These are phyloP conservation scores for Nycticorax nycticorax DNA, from an alignment of 2,113 vertebrate genomes.

Conservation along the genomic window DNA sequence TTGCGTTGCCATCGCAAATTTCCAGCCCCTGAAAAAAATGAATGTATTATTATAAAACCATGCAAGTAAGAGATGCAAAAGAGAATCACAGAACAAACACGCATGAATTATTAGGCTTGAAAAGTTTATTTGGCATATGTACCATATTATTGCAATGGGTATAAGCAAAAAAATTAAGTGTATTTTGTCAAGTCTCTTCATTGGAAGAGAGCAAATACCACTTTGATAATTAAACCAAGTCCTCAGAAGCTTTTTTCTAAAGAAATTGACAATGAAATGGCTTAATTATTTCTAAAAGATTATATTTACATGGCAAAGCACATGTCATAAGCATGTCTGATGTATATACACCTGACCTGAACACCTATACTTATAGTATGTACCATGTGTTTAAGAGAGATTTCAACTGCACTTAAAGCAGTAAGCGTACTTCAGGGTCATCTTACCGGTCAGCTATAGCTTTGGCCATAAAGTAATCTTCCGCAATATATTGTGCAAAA, in stretches of 20 bases:
- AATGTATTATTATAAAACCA: not conserved
- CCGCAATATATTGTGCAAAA: constrained; percentile 97
- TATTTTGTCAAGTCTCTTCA: not conserved
- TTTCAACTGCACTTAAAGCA: not conserved
- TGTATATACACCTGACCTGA: not conserved
- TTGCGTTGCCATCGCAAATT: constrained; percentile 97
- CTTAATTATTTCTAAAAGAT: not conserved
- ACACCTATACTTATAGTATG: not conserved
- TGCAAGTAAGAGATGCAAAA: not conserved
- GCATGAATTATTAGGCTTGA: not conserved
- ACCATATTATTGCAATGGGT: not conserved
- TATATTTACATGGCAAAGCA: not conserved
- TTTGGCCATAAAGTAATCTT: constrained; percentile 99
- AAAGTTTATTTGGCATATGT: not conserved
- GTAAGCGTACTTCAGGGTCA: not conserved
- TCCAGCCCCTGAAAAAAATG: constrained; percentile 90
- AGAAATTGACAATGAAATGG: not conserved
- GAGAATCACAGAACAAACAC: not conserved
- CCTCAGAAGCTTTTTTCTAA: not conserved
- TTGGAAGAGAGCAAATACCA: not conserved
- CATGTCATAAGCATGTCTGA: not conserved
- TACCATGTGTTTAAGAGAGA: not conserved
- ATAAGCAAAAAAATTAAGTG: not conserved
- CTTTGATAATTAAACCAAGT: not conserved
- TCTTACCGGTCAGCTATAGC: constrained; percentile 95